Evolutionary conservation across 2,797 vertebrate genomes (phyloP), one percentile per base, ranked within the genome.

Genomic region (Sebastes goodei): DNA sequence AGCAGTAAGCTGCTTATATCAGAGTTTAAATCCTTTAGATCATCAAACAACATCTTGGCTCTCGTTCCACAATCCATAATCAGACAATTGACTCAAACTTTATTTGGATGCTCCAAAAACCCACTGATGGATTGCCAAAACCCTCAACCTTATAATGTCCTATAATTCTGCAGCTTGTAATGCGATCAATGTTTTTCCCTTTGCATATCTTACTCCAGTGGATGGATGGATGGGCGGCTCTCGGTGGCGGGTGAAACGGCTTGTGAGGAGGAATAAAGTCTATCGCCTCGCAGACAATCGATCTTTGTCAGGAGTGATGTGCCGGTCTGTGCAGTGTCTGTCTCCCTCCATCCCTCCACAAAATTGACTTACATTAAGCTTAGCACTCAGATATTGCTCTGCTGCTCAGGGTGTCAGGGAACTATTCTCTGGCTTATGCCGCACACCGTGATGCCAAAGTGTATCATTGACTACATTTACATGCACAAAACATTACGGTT

Each of bases 1-100:
- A 66, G 63, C 80, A 88, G 76, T 92, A 90, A 91, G 77, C 76
- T 78, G 65, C 77, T 92, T 81, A 81, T 89, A 90, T 85, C 86
- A 86, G 65, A 86, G 87, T 87, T 83, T 65, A 88, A 87, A 89
- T 86, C 85, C 78, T 84, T 71, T 30, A 74, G 74, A 84, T 86
- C 73, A 57, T 33, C 63, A 63, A 74, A 85, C 67, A 84, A 15
- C 46, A 77, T 88, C 70, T 80, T 63, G 72, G 83, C 76, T 88
- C 60, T 85, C 25, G 0, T 67, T 84, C 38, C 46, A 49, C 29
- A 62, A 73, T 76, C 67, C 62, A 62, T 80, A 81, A 81, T 82
- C 78, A 76, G 52, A 84, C 60, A 59, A 76, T 71, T 74, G 46
- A 84, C 46, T 38, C 80, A 71, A 86, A 87, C 76, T 82, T 82